Evolutionary conservation across 2,113 vertebrate genomes (phyloP).

Genomic region (Syngnathus typhle): DNA sequence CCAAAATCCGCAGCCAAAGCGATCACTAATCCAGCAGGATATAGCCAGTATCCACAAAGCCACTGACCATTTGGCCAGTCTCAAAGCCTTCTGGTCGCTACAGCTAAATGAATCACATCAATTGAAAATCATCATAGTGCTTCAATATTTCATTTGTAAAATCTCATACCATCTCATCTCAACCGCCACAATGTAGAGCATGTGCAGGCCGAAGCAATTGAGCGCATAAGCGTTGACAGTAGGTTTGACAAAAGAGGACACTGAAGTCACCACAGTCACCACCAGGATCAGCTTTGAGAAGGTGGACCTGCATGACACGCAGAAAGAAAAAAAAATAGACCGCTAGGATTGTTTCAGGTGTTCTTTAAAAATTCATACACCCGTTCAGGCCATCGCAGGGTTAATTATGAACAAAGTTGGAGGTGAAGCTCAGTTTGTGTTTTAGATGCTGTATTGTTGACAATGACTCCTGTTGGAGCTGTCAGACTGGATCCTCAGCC

Average conservation of each 20-base stretch:
- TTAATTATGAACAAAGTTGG: conserved; percentile 57
- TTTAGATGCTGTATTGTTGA: conserved; percentile 9
- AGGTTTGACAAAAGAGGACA: conserved; percentile 82
- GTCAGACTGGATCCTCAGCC: conserved; percentile 18
- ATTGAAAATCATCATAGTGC: neutral
- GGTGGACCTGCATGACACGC: conserved; percentile 61
- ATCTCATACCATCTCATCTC: conserved; percentile 79
- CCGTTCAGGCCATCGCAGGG: conserved; percentile 6
- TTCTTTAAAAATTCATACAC: conserved; percentile 31
- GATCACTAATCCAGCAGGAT: conserved; percentile 87
- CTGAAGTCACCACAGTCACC: conserved; percentile 66
- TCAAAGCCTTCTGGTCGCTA: conserved; percentile 66
- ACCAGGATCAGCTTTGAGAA: conserved; percentile 70
- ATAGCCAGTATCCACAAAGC: conserved; percentile 81
- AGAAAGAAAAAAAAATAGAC: neutral
- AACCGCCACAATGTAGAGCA: conserved; percentile 71
- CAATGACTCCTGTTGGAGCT: conserved; percentile 13
- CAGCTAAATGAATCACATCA: conserved; percentile 64
- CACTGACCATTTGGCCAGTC: conserved; percentile 62
- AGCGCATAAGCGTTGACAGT: conserved; percentile 82
- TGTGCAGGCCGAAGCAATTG: conserved; percentile 81
- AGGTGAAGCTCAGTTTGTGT: conserved; percentile 23
- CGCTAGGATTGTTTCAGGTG: conserved; percentile 2
- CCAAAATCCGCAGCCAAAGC: conserved; percentile 84
- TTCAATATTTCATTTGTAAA: neutral